These are phyloP conservation scores for Arge pagana DNA, from an alignment of 2,888 invertebrate species.

Conservation along the genomic window DNA sequence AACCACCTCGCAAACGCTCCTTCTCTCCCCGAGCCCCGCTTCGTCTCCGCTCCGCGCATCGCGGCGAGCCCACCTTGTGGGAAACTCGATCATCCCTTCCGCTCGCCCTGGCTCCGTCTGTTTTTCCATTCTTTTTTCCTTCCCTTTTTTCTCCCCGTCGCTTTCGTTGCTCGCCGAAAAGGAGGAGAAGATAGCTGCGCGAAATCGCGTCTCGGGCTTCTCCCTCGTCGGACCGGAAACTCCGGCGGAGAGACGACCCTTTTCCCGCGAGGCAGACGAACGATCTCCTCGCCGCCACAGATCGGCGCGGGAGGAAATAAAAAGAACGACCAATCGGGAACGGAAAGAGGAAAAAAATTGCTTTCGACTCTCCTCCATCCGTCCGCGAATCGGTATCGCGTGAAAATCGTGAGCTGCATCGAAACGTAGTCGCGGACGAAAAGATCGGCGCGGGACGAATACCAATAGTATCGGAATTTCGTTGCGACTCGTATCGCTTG, in stretches of 20 bases:
- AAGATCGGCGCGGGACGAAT: constrained; percentile 17
- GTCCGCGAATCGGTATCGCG: not conserved
- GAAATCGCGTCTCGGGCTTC: no score
- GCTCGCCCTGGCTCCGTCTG: no score
- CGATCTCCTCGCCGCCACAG: no score
- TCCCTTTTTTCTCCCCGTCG: no score
- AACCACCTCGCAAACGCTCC: constrained; percentile 18
- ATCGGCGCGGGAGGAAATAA: not conserved
- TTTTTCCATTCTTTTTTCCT: no score
- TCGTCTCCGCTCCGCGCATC: constrained; percentile 34
- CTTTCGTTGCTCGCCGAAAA: no score
- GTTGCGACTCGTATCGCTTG: constrained; percentile 17
- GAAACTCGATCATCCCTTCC: constrained; percentile 33
- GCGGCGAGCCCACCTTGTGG: constrained; percentile 47
- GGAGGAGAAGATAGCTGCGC: no score
- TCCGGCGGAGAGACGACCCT: no score
- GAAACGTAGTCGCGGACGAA: constrained; percentile 7
- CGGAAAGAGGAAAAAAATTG: not conserved
- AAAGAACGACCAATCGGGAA: not conserved
- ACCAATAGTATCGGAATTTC: constrained; percentile 16
- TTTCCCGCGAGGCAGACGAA: no score
- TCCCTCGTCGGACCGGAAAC: no score
- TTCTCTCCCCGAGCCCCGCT: constrained; percentile 11
- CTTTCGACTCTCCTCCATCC: not conserved
- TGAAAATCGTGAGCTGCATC: constrained; percentile 7